Percentiles rank a stretch among this genome's conserved stretches.
phyloP scores from a whole-genome alignment of 2,888 invertebrate species.

The Thelaira solivaga region DNA sequence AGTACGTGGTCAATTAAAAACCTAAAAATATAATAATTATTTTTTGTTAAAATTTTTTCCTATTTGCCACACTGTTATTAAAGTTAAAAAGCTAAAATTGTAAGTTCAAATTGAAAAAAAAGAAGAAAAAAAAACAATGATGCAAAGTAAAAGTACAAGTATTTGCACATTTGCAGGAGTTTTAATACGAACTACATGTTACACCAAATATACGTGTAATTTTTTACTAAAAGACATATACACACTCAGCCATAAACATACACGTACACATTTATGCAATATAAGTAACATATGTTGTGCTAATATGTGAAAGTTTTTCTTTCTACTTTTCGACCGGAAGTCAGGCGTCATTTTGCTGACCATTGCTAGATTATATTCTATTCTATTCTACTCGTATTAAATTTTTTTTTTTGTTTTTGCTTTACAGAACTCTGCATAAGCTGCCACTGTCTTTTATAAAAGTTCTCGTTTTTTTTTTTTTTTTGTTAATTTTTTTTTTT shows the following conservation, averaged over 20 bases:
- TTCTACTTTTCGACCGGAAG: conserved; percentile 61
- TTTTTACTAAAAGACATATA: too few species aligned
- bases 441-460: conserved; percentile 37
- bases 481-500: too few species aligned
- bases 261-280: neutral
- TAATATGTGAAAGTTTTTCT: conserved; percentile 66
- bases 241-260: neutral
- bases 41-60: neutral
- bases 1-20: too few species aligned
- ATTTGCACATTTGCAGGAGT: conserved; percentile 52
- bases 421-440: conserved; percentile 33
- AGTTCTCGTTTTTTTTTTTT: neutral
- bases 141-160: conserved; percentile 54
- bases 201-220: conserved; percentile 43
- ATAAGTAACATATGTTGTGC: conserved; percentile 65
- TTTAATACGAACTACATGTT: conserved; percentile 12
- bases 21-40: too few species aligned
- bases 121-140: conserved; percentile 45
- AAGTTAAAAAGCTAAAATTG: neutral
- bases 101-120: conserved; percentile 7
- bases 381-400: neutral
- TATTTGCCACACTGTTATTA: neutral
- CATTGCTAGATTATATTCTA: conserved; percentile 58
- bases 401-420: neutral
- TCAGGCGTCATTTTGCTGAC: conserved; percentile 65